phyloP scores from a whole-genome alignment of 2,113 vertebrate species.

The Canis aureus region DNA sequence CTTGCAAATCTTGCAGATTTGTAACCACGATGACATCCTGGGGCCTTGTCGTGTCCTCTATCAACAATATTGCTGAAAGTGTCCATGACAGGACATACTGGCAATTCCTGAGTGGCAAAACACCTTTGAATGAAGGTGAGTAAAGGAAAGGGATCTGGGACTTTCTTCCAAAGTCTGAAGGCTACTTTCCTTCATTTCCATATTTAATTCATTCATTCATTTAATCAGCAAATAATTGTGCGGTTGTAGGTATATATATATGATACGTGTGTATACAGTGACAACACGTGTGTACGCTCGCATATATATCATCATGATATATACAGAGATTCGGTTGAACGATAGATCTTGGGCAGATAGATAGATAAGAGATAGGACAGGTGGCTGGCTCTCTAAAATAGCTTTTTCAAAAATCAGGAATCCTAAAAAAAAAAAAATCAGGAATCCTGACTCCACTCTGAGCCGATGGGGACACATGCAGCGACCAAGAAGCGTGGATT shows the following conservation, averaged over 20 bases:
- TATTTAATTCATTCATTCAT: neutral
- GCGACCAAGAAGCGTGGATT: neutral
- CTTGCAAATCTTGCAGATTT: slow-evolving; percentile 75
- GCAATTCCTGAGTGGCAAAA: slow-evolving; percentile 79
- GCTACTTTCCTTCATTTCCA: neutral
- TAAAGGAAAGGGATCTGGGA: neutral
- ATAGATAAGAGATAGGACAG: neutral
- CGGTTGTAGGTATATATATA: neutral
- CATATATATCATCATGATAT: neutral
- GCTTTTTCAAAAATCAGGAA: neutral
- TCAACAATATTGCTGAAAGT: slow-evolving; percentile 77
- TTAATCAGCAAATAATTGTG: neutral
- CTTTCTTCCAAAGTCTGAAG: neutral
- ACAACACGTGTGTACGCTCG: neutral
- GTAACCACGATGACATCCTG: slow-evolving; percentile 76
- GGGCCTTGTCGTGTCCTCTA: slow-evolving; percentile 84
- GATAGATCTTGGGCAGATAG: neutral
- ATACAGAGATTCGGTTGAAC: neutral
- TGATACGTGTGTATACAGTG: neutral
- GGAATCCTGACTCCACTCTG: neutral
- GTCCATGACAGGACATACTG: slow-evolving; percentile 83
- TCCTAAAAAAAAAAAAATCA: neutral
- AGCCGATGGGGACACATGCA: neutral
- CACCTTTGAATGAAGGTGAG: slow-evolving; percentile 80
- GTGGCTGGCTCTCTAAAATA: neutral